Evolutionary conservation across 2,113 vertebrate species (phyloP).

Genomic region (Platysteira castanea): DNA sequence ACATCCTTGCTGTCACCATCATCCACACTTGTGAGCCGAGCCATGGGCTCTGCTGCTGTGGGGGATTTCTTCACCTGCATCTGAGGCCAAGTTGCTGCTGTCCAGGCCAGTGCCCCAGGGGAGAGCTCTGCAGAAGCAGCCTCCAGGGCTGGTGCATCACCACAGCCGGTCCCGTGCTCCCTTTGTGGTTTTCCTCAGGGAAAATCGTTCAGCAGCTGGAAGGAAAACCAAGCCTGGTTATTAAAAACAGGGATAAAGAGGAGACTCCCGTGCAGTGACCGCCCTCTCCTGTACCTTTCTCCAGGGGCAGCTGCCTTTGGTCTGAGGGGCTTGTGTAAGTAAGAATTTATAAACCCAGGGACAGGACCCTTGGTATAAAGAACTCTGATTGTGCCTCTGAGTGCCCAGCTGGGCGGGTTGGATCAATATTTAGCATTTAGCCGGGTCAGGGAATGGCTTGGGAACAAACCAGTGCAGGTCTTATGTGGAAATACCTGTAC

Average conservation of each 20-base stretch:
- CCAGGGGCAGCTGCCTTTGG: background rate
- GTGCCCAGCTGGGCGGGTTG: background rate
- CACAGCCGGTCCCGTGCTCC: fast-evolving
- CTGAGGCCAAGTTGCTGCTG: background rate
- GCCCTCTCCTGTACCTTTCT: background rate
- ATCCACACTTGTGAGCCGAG: background rate
- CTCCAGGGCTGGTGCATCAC: background rate
- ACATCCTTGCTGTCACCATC: background rate
- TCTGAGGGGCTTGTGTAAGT: background rate
- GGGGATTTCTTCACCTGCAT: background rate
- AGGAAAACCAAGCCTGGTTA: background rate
- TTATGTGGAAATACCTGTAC: background rate
- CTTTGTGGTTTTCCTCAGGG: background rate
- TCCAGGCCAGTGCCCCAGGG: background rate
- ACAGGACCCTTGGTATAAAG: background rate
- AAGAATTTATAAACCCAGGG: background rate
- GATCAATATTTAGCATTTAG: background rate
- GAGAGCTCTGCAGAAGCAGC: background rate
- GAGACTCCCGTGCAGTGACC: fast-evolving
- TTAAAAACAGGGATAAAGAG: background rate
- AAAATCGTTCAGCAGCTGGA: background rate
- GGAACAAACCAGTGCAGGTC: background rate
- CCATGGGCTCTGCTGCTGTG: background rate
- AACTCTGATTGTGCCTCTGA: background rate
- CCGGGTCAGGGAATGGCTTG: background rate